Evolutionary conservation across 2,797 vertebrate genomes (phyloP).

Genomic region (Diplodus sargus): DNA sequence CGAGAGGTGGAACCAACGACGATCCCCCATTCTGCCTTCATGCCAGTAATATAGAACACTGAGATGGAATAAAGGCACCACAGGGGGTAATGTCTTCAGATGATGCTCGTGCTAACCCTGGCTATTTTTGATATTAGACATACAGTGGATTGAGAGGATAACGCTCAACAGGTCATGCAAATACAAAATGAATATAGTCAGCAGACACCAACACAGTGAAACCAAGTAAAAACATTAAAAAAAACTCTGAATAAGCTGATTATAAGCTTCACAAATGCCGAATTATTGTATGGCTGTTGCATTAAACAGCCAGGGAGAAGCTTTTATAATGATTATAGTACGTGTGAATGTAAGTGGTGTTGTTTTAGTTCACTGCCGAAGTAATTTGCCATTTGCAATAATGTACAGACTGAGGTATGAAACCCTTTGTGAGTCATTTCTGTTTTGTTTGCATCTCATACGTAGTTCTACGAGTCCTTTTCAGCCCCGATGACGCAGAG

Average conservation of each 20-base stretch:
- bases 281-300: constrained; percentile 1
- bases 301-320: constrained; percentile 34
- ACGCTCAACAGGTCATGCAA: neutral
- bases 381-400: constrained; percentile 20
- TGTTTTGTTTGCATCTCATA: constrained; percentile 2
- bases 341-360: neutral
- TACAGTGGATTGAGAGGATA: neutral
- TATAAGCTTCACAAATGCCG: neutral
- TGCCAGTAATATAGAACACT: too few species aligned
- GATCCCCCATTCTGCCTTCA: too few species aligned
- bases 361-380: constrained; percentile 32
- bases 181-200: neutral
- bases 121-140: neutral
- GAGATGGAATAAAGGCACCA: too few species aligned
- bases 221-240: neutral
- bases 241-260: neutral
- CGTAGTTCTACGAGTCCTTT: neutral
- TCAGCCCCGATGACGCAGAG: neutral
- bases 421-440: constrained; percentile 16
- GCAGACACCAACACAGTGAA: neutral
- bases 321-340: constrained; percentile 29
- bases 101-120: neutral
- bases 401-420: neutral
- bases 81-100: neutral
- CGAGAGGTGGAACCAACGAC: too few species aligned